Evolutionary conservation across 1,140 invertebrate species (phyloP).

Genomic region (Drosophila varians): DNA sequence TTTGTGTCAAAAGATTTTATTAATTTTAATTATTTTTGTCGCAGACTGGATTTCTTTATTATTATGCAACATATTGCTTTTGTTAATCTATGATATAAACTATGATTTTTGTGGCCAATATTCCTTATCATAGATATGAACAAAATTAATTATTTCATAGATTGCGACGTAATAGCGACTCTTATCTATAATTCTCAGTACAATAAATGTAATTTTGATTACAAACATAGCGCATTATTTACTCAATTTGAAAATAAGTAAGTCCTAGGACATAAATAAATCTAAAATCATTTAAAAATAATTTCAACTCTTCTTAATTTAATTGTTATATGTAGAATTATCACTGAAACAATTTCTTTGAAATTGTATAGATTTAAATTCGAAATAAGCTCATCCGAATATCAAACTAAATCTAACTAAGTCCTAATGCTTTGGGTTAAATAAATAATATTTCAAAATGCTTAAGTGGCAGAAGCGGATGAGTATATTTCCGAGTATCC

Average conservation of each 20-base stretch:
- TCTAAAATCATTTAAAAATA: not conserved
- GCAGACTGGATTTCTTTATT: not conserved
- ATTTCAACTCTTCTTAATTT: not conserved
- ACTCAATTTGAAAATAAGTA: not conserved
- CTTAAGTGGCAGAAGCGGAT: not conserved
- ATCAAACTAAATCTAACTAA: not conserved
- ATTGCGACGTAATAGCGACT: not conserved
- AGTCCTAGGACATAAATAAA: no score
- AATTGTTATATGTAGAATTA: not conserved
- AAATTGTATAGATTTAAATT: not conserved
- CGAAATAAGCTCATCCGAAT: not conserved
- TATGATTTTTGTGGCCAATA: not conserved
- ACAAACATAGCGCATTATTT: no score
- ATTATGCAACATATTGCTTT: not conserved
- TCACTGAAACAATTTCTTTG: not conserved
- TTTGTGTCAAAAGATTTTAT: not conserved
- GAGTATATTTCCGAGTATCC: conserved; percentile 10
- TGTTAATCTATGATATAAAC: not conserved
- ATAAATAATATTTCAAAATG: not conserved
- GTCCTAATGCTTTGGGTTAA: not conserved
- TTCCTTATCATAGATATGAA: conserved; percentile 2
- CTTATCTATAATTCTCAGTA: not conserved
- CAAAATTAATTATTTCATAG: not conserved
- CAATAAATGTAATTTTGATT: conserved; percentile 1
- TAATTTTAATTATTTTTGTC: not conserved